A percentile compares a stretch with the other conserved stretches of the same genome.
phyloP scores from a whole-genome alignment of 2,797 vertebrate species.

The Tarsius wallacei region DNA sequence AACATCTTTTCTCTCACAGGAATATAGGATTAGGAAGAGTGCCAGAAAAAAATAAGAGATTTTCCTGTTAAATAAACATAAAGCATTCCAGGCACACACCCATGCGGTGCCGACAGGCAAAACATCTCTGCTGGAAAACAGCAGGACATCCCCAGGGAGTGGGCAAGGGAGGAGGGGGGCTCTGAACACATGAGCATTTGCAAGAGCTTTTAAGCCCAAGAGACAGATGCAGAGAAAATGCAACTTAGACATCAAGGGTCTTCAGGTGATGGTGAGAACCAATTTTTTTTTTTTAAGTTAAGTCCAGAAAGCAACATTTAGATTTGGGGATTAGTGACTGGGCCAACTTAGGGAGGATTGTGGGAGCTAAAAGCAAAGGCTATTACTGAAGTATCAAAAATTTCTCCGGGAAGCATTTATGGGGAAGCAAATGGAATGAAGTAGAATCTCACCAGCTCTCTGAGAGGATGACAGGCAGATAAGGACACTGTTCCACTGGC shows the following conservation, averaged over 20 bases:
- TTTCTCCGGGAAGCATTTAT: neutral
- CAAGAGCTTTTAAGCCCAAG: neutral
- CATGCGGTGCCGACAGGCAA: too few species aligned
- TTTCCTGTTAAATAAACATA: neutral
- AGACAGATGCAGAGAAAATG: neutral
- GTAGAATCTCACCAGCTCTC: neutral
- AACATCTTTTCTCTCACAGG: neutral
- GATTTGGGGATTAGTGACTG: neutral
- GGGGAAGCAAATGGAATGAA: neutral
- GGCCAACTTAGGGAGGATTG: neutral
- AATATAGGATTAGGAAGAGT: neutral
- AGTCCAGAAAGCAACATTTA: neutral
- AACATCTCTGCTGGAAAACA: neutral
- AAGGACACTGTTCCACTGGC: accelerated
- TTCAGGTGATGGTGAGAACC: neutral
- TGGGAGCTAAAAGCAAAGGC: neutral
- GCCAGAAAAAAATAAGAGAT: neutral
- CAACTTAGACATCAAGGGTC: neutral
- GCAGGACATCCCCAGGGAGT: neutral
- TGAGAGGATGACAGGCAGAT: accelerated
- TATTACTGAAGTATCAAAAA: neutral
- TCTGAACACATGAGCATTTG: neutral
- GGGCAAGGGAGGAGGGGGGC: neutral
- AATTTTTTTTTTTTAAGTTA: neutral
- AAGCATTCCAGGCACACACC: neutral